phyloP scores from a whole-genome alignment of 2,113 vertebrate genomes.

The Engraulis encrasicolus region DNA sequence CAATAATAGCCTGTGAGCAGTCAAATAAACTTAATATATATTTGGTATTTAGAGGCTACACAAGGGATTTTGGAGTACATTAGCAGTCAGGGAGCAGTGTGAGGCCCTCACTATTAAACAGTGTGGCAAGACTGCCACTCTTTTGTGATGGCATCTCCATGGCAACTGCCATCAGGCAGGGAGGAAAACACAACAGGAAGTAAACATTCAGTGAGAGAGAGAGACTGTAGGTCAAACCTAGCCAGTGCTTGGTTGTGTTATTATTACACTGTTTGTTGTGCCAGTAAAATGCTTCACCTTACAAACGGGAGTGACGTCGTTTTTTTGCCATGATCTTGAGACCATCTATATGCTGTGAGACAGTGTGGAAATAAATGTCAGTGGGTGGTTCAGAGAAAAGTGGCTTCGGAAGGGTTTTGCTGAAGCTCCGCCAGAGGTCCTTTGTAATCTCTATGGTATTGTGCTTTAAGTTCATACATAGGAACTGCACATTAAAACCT shows the following conservation, averaged over 20 bases:
- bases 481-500: constrained; percentile 10
- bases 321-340: neutral
- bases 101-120: neutral
- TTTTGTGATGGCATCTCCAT: neutral
- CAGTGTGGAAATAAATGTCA: neutral
- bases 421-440: neutral
- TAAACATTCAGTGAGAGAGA: neutral
- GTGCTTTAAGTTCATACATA: constrained; percentile 1
- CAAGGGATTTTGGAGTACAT: neutral
- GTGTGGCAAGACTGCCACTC: neutral
- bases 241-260: neutral
- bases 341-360: constrained; percentile 10
- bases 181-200: neutral
- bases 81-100: neutral
- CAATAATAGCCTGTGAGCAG: neutral
- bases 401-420: neutral
- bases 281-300: neutral
- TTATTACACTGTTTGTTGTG: neutral
- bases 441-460: neutral
- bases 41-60: constrained; percentile 8
- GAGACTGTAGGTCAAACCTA: neutral
- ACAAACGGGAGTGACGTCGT: neutral
- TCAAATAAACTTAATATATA: constrained; percentile 3
- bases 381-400: neutral
- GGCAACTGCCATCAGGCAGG: neutral